These are phyloP conservation scores for Vanacampus margaritifer DNA, from an alignment of 2,113 vertebrate genomes.

Conservation along the genomic window DNA sequence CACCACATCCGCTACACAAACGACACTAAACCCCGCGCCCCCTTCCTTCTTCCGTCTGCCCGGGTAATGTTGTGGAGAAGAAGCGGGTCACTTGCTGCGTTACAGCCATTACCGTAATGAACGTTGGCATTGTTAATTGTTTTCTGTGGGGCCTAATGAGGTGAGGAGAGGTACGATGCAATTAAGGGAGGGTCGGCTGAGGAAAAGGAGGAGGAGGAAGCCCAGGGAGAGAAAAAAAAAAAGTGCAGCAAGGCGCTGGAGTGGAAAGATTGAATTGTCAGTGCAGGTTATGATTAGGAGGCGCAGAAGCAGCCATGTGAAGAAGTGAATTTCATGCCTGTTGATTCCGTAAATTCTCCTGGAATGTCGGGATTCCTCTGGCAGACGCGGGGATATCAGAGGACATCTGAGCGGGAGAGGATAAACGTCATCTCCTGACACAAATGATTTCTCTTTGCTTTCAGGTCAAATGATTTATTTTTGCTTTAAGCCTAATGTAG, in stretches of 20 bases:
- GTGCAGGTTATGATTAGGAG: slow-evolving; percentile 76
- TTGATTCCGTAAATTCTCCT: slow-evolving; percentile 70
- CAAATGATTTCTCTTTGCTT: neutral
- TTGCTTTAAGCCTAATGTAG: neutral
- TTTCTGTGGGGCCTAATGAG: slow-evolving; percentile 64
- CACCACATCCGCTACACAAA: slow-evolving; percentile 48
- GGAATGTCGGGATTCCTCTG: slow-evolving; percentile 60
- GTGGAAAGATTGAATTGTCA: slow-evolving; percentile 71
- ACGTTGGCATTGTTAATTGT: slow-evolving; percentile 69
- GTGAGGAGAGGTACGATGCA: slow-evolving; percentile 20
- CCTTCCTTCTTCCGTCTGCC: slow-evolving; percentile 35
- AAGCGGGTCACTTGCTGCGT: slow-evolving; percentile 69
- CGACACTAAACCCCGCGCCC: slow-evolving; percentile 11
- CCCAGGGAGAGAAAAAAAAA: slow-evolving; percentile 8
- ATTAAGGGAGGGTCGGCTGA: slow-evolving; percentile 36
- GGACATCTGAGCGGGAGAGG: slow-evolving; percentile 2
- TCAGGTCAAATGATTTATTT: neutral
- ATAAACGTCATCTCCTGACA: neutral
- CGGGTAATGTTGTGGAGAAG: slow-evolving; percentile 17
- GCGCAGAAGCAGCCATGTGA: slow-evolving; percentile 71
- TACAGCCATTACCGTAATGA: slow-evolving; percentile 74
- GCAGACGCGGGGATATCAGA: neutral
- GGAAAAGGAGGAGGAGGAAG: slow-evolving; percentile 16
- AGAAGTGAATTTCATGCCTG: slow-evolving; percentile 78
- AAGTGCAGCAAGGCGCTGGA: slow-evolving; percentile 33